Conservation (phyloP, 1,140 invertebrate genomes). For the Pachyrhynchus sulphureomaculatus region DNA sequence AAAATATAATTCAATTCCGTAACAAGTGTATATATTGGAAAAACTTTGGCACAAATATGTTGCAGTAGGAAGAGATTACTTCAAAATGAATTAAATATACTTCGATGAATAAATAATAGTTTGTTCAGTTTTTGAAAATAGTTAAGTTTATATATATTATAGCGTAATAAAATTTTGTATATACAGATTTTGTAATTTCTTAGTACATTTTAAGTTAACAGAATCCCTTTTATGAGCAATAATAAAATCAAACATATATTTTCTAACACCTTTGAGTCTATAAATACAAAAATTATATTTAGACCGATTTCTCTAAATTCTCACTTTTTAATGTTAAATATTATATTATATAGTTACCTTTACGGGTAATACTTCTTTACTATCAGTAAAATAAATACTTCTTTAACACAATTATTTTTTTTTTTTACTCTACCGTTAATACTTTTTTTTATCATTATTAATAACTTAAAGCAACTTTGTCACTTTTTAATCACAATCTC, state of each 20-base stretch:
- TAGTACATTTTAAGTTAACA: not conserved
- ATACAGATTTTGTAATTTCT: no score
- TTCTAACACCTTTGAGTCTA: constrained; percentile 13
- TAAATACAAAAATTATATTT: constrained; percentile 39
- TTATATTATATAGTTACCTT: constrained; percentile 30
- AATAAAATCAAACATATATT: constrained; percentile 7
- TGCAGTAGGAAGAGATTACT: no score
- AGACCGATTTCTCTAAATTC: constrained; percentile 40
- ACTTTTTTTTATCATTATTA: constrained; percentile 11
- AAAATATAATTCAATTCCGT: no score
- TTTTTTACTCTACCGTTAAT: constrained; percentile 13
- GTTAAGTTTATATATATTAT: no score
- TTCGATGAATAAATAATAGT: no score
- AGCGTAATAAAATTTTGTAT: no score
- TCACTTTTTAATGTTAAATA: constrained; percentile 40
- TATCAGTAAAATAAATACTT: constrained; percentile 32
- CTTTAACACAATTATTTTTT: constrained; percentile 33
- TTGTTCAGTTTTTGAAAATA: no score
- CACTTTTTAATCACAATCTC: constrained; percentile 34
- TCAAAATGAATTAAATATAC: no score
- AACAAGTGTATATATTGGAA: no score
- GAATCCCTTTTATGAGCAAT: constrained; percentile 2
- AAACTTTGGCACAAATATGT: no score
- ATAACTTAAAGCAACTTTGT: constrained; percentile 36
- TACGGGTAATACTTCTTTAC: constrained; percentile 26